Percentiles rank a stretch among this genome's conserved stretches.
Evolutionary conservation across 2,113 vertebrate species (phyloP).

Genomic region (Dunckerocampus dactyliophorus): DNA sequence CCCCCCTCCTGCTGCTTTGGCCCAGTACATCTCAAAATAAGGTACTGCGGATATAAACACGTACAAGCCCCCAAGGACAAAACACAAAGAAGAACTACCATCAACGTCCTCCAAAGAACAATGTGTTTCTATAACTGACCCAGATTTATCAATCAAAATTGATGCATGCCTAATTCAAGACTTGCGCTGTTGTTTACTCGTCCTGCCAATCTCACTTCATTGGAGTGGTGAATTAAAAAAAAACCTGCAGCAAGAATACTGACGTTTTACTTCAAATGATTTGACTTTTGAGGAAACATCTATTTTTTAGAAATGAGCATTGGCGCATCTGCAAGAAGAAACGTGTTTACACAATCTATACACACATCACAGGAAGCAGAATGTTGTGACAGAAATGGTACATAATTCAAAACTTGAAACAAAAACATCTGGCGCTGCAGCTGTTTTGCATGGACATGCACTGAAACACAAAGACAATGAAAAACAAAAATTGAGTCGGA

Average conservation of each 20-base stretch:
- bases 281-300: neutral
- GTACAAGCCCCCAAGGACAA: constrained; percentile 41
- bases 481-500: constrained; percentile 19
- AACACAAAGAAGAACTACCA: constrained; percentile 40
- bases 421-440: constrained; percentile 51
- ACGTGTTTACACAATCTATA: constrained; percentile 4
- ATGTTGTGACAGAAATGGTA: constrained; percentile 21
- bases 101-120: constrained; percentile 41
- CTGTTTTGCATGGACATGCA: constrained; percentile 26
- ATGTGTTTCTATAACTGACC: constrained; percentile 50
- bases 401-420: constrained; percentile 43
- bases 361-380: constrained; percentile 18
- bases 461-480: constrained; percentile 22
- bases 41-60: constrained; percentile 38
- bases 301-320: neutral
- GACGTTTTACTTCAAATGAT: neutral
- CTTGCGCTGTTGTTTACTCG: constrained; percentile 14
- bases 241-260: neutral
- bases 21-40: constrained; percentile 24
- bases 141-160: constrained; percentile 44
- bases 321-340: neutral
- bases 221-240: neutral
- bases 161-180: constrained; percentile 7
- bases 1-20: constrained; percentile 34
- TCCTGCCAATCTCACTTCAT: neutral